Base-by-base conservation (phyloP, 2,113 vertebrate genomes). In the Trochalopteron elliotii region DNA sequence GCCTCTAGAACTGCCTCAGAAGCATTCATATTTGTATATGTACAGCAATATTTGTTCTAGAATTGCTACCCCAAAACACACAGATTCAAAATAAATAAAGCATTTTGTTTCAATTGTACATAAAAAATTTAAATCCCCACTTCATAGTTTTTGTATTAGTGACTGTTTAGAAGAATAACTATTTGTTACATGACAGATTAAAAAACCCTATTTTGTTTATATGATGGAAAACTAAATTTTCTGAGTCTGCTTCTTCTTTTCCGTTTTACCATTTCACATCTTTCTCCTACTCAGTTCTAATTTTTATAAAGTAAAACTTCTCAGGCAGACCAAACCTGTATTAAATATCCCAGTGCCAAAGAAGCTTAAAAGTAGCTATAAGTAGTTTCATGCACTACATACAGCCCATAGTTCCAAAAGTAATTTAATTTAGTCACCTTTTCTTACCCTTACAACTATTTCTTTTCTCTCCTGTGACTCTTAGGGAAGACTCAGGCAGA, bases 401-500 rank as follows among this genome's bases (percentile, higher is more conserved):
- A 87, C 5, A 37, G 76, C 80, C n/a, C 86, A 60, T 75, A 92
- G 87, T 84, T 83, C 85, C 80, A 1, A 49, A 92, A 93, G 56
- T 83, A 78, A 95, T 89, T 96, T 93, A 74, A 80, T 93, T 93
- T 78, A 89, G 78, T 87, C 72, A 83, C 76, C 40, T 96, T 84
- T 90, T 89, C 76, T 88, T 88, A 91, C 57, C 44, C 42, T 82
- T 83, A 60, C 69, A 90, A n/a, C 33, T 50, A n/a, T 15, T 76
- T 74, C 42, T 76, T 70, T 85, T 20, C 63, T 76, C 50, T 87
- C 52, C 68, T 56, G 27, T 75, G 52, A 77, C 82, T 80, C 40
- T 33, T 33, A 53, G 74, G 68, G 70, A 60, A 92, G 52, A 63
- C 37, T 78, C n/a, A 28, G 1, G 4, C 13, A 95, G 69, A 24